These are phyloP conservation scores for Ichneumon xanthorius DNA, from an alignment of 2,888 invertebrate species.

Conservation along the genomic window DNA sequence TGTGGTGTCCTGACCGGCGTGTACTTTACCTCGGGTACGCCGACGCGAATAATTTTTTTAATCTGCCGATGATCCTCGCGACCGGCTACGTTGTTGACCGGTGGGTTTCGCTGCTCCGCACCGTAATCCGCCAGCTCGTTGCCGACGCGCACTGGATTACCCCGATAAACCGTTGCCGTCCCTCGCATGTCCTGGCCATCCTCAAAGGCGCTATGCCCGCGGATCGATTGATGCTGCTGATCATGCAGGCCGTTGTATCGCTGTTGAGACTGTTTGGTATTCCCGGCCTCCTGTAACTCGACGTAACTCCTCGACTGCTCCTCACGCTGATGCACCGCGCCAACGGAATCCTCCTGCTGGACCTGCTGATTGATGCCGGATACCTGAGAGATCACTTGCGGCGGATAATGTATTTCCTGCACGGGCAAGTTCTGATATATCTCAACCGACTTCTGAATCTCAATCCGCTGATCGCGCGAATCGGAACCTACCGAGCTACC, in stretches of 20 bases:
- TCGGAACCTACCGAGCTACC: neutral
- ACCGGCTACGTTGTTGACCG: constrained; percentile 7
- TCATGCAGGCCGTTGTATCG: constrained; percentile 40
- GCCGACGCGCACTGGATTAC: constrained; percentile 57
- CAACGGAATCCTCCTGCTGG: constrained; percentile 41
- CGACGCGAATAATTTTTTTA: constrained; percentile 61
- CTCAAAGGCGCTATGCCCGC: constrained; percentile 56
- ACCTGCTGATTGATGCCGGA: constrained; percentile 71
- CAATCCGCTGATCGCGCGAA: constrained; percentile 72
- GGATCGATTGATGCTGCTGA: constrained; percentile 54
- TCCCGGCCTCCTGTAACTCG: constrained; percentile 59
- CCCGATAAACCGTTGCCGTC: constrained; percentile 56
- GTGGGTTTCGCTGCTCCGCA: constrained; percentile 34
- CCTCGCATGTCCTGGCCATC: constrained; percentile 33
- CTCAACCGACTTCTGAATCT: constrained; percentile 82
- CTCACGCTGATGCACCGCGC: constrained; percentile 51
- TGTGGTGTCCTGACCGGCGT: constrained; percentile 45
- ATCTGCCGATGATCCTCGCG: constrained; percentile 54
- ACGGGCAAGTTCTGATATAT: constrained; percentile 80
- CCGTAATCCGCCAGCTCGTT: constrained; percentile 58
- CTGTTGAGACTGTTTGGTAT: constrained; percentile 64
- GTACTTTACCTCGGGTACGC: constrained; percentile 60
- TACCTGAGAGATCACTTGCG: constrained; percentile 72
- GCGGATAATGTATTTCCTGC: constrained; percentile 81
- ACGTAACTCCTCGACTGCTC: constrained; percentile 60